Evolutionary conservation across 2,888 invertebrate species (phyloP).

Genomic region (Brenthis daphne): DNA sequence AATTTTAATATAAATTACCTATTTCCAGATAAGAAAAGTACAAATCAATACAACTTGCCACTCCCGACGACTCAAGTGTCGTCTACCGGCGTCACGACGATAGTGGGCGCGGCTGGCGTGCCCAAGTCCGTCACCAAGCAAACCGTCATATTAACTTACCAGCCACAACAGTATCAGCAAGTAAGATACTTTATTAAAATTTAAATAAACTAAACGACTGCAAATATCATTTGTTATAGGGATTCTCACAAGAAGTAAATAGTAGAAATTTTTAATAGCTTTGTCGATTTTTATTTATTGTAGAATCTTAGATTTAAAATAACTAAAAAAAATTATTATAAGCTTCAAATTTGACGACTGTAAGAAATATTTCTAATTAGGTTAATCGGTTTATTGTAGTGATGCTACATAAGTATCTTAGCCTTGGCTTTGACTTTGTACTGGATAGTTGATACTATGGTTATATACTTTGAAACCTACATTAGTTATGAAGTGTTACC

Average conservation of each 20-base stretch:
- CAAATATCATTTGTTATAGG: not conserved
- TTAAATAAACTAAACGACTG: not conserved
- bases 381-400: slow-evolving; percentile 29
- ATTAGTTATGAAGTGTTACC: not conserved
- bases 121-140: slow-evolving; percentile 75
- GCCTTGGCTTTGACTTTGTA: slow-evolving; percentile 29
- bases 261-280: no score
- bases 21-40: slow-evolving; percentile 69
- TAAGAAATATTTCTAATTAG: slow-evolving; percentile 9
- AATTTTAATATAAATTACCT: not conserved
- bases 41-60: slow-evolving; percentile 60
- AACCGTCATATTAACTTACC: slow-evolving; percentile 76
- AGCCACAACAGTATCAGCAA: slow-evolving; percentile 64
- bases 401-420: slow-evolving; percentile 37
- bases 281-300: no score
- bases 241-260: not conserved
- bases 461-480: not conserved
- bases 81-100: slow-evolving; percentile 61
- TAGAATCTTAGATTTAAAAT: no score
- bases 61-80: slow-evolving; percentile 63
- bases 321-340: no score
- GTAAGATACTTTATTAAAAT: slow-evolving; percentile 2
- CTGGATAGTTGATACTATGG: slow-evolving; percentile 11
- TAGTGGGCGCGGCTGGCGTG: slow-evolving; percentile 62
- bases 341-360: not conserved